Percentiles rank a stretch among this genome's conserved stretches.
Conservation (phyloP, 1,140 invertebrate species). For the Cyrtorhinus lividipennis region DNA sequence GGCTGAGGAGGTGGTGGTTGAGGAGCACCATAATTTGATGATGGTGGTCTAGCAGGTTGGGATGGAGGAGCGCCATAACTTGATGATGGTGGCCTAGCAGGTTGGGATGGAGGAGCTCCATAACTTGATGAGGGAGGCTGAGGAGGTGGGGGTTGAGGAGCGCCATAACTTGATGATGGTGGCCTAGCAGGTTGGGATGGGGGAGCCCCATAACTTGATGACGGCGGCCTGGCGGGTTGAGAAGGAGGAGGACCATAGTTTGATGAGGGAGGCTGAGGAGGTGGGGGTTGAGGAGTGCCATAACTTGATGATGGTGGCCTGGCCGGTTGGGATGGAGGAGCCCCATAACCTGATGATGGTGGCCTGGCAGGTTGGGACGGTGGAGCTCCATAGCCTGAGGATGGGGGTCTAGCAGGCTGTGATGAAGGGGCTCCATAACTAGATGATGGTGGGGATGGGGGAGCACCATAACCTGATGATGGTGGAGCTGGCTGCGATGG, state of each 20-base stretch:
- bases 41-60: constrained; percentile 17
- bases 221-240: constrained; percentile 15
- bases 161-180: constrained; percentile 20
- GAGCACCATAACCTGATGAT: constrained; percentile 20
- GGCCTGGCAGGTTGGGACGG: not conserved
- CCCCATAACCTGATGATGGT: constrained; percentile 12
- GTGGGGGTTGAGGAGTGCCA: constrained; percentile 10
- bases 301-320: constrained; percentile 18
- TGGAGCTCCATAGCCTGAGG: not conserved
- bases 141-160: constrained; percentile 16
- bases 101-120: constrained; percentile 14
- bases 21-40: constrained; percentile 20
- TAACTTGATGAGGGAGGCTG: constrained; percentile 4
- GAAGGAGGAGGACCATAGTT: not conserved
- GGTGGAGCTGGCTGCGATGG: constrained; percentile 1
- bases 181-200: constrained; percentile 10
- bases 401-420: not conserved
- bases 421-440: not conserved
- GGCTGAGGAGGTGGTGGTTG: no score
- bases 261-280: constrained; percentile 1
- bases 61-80: constrained; percentile 4
- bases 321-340: no score
- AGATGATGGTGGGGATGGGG: not conserved
- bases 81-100: constrained; percentile 3
- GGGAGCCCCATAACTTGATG: constrained; percentile 14